Conservation (phyloP, 2,797 vertebrate species). For the Rhinogobio ventralis region DNA sequence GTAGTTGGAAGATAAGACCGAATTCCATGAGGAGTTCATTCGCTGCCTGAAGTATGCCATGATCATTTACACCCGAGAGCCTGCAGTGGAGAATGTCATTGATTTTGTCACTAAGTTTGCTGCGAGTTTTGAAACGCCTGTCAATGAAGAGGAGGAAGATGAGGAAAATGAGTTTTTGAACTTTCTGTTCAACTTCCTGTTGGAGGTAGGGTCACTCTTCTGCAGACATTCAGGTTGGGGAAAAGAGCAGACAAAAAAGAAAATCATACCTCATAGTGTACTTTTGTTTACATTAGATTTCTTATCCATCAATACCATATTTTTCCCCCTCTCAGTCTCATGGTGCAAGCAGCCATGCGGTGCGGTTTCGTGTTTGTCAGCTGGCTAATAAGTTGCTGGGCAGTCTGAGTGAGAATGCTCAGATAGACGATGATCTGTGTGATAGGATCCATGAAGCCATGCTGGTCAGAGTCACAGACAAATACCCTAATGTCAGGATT, state of each 20-base stretch:
- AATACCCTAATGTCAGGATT: conserved; percentile 93
- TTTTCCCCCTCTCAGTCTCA: conserved; percentile 81
- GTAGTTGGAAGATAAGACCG: conserved; percentile 85
- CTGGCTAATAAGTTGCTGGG: conserved; percentile 94
- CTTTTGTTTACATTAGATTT: not conserved
- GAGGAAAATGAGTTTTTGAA: conserved; percentile 84
- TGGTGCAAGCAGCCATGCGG: conserved; percentile 86
- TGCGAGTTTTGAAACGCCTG: conserved; percentile 82
- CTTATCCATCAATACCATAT: not conserved
- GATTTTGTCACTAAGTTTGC: conserved; percentile 91
- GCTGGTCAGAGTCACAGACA: conserved; percentile 91
- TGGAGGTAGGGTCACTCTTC: conserved; percentile 81
- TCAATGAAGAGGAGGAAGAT: conserved; percentile 67
- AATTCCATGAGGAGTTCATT: conserved; percentile 89
- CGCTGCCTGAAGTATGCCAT: conserved; percentile 89
- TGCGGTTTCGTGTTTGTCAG: conserved; percentile 92
- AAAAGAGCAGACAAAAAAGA: not conserved
- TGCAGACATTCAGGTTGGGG: not conserved
- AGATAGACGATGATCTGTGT: conserved; percentile 94
- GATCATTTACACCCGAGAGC: conserved; percentile 92
- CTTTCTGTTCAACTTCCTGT: conserved; percentile 89
- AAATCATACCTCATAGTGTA: not conserved
- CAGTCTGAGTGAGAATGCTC: conserved; percentile 92
- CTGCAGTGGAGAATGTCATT: conserved; percentile 87
- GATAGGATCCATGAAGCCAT: conserved; percentile 92